Evolutionary conservation across 1,140 invertebrate genomes (phyloP).

Genomic region (Bombyx mandarina): DNA sequence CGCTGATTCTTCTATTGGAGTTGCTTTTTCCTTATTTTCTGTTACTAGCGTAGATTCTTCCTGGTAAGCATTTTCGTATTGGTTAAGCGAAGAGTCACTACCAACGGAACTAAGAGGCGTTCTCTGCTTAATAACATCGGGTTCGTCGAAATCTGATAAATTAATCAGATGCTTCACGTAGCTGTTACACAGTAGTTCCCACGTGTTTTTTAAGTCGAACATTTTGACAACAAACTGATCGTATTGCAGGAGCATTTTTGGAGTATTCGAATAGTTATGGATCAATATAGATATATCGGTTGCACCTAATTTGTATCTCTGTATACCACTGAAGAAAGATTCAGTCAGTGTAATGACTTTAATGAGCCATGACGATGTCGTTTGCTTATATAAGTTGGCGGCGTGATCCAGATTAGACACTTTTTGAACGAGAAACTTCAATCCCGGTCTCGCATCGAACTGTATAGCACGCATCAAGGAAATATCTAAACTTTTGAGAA

Average conservation of each 20-base stretch:
- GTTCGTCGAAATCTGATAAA: slow-evolving; percentile 58
- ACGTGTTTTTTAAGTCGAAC: slow-evolving; percentile 73
- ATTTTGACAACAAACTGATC: slow-evolving; percentile 72
- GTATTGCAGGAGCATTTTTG: slow-evolving; percentile 69
- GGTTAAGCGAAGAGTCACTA: slow-evolving; percentile 64
- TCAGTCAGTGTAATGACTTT: slow-evolving; percentile 91
- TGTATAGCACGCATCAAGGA: slow-evolving; percentile 86
- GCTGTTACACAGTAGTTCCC: slow-evolving; percentile 72
- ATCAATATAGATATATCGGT: slow-evolving; percentile 78
- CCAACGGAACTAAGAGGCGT: slow-evolving; percentile 57
- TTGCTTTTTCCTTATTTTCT: too few relatives aligned
- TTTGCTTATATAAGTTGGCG: slow-evolving; percentile 93
- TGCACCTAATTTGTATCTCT: slow-evolving; percentile 73
- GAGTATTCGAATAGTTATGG: slow-evolving; percentile 68
- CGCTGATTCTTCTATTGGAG: too few relatives aligned
- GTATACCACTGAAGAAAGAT: slow-evolving; percentile 78
- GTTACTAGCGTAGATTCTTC: slow-evolving; percentile 45
- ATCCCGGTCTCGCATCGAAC: slow-evolving; percentile 89
- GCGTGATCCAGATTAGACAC: slow-evolving; percentile 89
- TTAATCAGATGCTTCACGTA: slow-evolving; percentile 62
- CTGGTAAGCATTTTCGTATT: slow-evolving; percentile 32
- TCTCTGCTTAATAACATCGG: slow-evolving; percentile 46
- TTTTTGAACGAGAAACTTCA: slow-evolving; percentile 95
- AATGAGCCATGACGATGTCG: slow-evolving; percentile 91
- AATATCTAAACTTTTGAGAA: slow-evolving; percentile 85